phyloP scores from a whole-genome alignment of 1,140 invertebrate species.

The Reticulitermes speratus region DNA sequence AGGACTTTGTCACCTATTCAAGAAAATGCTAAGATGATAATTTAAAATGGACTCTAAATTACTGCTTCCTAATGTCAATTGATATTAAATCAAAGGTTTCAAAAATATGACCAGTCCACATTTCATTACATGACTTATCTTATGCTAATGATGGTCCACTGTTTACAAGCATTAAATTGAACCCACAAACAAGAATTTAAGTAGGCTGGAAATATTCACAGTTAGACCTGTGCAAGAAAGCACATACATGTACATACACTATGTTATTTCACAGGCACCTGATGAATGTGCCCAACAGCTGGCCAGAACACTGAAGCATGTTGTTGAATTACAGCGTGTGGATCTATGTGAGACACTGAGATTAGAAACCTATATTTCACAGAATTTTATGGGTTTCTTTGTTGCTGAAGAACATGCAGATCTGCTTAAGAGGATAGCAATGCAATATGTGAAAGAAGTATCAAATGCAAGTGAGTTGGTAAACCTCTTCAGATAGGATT shows the following conservation, averaged over 20 bases:
- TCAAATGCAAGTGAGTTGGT: conserved; percentile 65
- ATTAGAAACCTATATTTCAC: conserved; percentile 77
- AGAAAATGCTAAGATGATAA: no score
- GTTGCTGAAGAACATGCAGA: conserved; percentile 74
- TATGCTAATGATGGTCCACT: no score
- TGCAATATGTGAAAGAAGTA: conserved; percentile 75
- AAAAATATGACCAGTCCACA: no score
- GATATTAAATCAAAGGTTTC: no score
- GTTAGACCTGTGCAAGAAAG: no score
- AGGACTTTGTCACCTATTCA: no score
- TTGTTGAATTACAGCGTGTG: conserved; percentile 63
- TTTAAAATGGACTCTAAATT: no score
- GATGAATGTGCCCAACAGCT: conserved; percentile 69
- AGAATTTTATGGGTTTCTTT: conserved; percentile 86
- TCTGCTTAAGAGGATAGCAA: conserved; percentile 70
- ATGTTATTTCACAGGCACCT: conserved; percentile 56
- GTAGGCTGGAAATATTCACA: no score
- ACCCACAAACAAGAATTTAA: no score
- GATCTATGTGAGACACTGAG: conserved; percentile 59
- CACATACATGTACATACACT: conserved; percentile 2
- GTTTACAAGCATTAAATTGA: no score
- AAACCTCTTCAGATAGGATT: conserved; percentile 30
- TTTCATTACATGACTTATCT: no score
- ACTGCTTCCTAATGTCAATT: no score
- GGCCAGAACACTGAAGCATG: conserved; percentile 61